Conservation (phyloP, 1,140 invertebrate genomes). For the Pseudomyrmex dendroicus region DNA sequence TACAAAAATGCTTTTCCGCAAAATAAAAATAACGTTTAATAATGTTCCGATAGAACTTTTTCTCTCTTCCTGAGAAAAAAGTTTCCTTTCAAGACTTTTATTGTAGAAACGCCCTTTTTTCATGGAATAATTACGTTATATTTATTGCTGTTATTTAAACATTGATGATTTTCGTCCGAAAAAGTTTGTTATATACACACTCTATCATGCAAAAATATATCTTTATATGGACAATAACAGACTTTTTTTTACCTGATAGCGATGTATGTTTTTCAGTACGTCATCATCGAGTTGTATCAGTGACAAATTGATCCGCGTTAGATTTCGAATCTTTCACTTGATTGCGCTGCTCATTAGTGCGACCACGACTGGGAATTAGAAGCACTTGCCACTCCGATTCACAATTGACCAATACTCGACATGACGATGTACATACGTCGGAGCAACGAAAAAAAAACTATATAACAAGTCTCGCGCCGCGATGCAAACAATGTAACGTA, state of each 20-base stretch:
- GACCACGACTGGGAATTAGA: slow-evolving; percentile 2
- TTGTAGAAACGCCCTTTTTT: not conserved
- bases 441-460: slow-evolving; percentile 17
- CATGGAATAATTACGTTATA: not conserved
- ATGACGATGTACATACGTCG: not conserved
- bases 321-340: not conserved
- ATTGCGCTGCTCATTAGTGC: not conserved
- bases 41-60: no score
- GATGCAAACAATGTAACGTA: slow-evolving; percentile 3
- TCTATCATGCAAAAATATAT: not conserved
- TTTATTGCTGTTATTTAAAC: not conserved
- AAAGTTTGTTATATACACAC: not conserved
- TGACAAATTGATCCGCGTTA: not conserved
- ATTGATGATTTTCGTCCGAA: not conserved
- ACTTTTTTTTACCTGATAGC: no score
- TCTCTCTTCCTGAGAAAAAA: no score
- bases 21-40: not conserved
- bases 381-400: not conserved
- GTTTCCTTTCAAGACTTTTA: not conserved
- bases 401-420: not conserved
- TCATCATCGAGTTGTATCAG: not conserved
- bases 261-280: not conserved
- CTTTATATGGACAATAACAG: not conserved
- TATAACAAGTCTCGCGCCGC: not conserved
- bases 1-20: not conserved